Base-by-base conservation (phyloP, 1,140 invertebrate species). In the Drosophila erecta region DNA sequence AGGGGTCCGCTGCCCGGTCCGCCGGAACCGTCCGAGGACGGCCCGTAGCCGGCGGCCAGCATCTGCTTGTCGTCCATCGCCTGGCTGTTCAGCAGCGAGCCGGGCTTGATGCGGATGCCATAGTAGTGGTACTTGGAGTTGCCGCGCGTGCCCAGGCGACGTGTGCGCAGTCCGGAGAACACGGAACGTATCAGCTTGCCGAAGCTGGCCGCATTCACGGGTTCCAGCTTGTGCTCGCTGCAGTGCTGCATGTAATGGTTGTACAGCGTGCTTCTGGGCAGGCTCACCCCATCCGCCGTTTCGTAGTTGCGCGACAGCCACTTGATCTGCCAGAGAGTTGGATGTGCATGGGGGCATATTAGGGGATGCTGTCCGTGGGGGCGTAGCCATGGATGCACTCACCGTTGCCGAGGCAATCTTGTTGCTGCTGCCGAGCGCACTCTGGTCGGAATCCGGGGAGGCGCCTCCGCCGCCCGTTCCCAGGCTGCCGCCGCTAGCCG, bases 91-190 rank as follows among this genome's bases (percentile, higher is more conserved):
- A 98, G 91, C 7, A 95, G 94, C 0, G 97, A 98, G 66, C 94
- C 95, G 0, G 97, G 96, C 93, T 99, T 99, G 6, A 99, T 96
- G 47, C 98, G 94, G 70, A 99, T 99, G n/a, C 99, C 99, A 94
- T 99, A 99, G 93, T 99, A 99, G 94, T 99, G 98, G 93, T 99
- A 99, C 92, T 99, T 99, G 6, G 98, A 99, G 93, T 99, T 99
- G n/a, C 98, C 98, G 77, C 98, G 95, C 6, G 98, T 99, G 73
- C 99, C 98, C 38, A 99, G 94, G 46, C 98, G 94, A 79, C 98
- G 94, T 17, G 99, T 99, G 72, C 98, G 94, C 67, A 99, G 93
- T 10, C 98, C 98, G 70, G 99, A 94, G 94, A 99, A 99, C 38
- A 99, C 98, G 5, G 98, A 99, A 41, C 99, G 95, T 81, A 99